A percentile compares a stretch with the other conserved stretches of the same genome.
Evolutionary conservation across 2,888 invertebrate genomes (phyloP).

Genomic region (Morpho deidamia): DNA sequence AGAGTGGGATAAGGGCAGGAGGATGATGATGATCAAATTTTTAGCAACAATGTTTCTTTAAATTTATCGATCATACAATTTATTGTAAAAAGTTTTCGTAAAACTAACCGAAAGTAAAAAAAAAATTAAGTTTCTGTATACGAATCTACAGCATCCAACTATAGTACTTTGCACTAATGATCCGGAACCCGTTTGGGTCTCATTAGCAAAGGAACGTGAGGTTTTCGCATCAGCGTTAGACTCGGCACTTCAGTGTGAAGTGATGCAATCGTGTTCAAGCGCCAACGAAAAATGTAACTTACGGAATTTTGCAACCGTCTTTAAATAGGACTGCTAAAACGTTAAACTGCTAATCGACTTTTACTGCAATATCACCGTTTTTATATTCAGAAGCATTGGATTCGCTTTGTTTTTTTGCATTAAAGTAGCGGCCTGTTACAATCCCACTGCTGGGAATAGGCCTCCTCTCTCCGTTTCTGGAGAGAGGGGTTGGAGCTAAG

Average conservation of each 20-base stretch:
- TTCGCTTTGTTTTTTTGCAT: neutral
- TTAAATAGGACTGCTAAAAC: neutral
- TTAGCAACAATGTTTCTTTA: too few species aligned
- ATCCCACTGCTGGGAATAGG: too few species aligned
- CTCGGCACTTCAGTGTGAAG: neutral
- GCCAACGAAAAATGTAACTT: neutral
- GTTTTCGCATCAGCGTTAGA: neutral
- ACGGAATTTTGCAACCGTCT: neutral
- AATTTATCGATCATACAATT: too few species aligned
- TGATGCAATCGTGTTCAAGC: conserved; percentile 3
- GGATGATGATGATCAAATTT: too few species aligned
- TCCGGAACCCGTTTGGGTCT: conserved; percentile 12
- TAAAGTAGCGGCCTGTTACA: neutral
- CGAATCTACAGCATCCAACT: neutral
- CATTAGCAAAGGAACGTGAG: conserved; percentile 16
- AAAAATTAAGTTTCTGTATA: neutral
- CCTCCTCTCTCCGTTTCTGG: too few species aligned
- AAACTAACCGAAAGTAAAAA: neutral
- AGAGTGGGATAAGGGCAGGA: too few species aligned
- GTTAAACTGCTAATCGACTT: too few species aligned
- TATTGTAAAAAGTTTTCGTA: too few species aligned
- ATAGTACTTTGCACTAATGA: conserved; percentile 21
- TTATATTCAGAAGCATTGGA: neutral
- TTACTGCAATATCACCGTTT: too few species aligned
- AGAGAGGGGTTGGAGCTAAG: too few species aligned